phyloP scores from a whole-genome alignment of 2,113 vertebrate genomes.

The Struthio camelus region DNA sequence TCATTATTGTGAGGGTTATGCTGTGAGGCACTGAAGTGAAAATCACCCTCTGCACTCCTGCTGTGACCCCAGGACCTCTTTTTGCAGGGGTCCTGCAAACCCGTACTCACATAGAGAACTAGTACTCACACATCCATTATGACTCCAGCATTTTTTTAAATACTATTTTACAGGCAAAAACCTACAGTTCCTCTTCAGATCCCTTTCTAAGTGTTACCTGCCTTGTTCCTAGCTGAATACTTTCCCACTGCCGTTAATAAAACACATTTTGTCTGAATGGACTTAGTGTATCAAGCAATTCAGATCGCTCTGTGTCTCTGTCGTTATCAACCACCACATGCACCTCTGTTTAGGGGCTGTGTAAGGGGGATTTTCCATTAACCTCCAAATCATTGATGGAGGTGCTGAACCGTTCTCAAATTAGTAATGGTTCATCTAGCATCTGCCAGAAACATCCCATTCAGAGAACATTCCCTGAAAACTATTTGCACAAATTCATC shows the following conservation, averaged over 20 bases:
- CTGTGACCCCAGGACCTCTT: neutral
- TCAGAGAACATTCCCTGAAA: neutral
- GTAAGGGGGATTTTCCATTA: neutral
- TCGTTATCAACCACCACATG: accelerated
- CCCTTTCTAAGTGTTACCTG: neutral
- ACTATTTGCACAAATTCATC: neutral
- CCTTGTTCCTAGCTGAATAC: neutral
- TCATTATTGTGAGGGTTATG: accelerated
- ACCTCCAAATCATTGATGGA: neutral
- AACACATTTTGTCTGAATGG: neutral
- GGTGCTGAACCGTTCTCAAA: neutral
- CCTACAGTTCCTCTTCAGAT: neutral
- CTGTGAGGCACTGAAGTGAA: neutral
- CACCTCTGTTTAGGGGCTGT: neutral
- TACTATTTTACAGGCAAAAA: accelerated
- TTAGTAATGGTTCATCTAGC: accelerated
- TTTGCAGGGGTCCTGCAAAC: neutral
- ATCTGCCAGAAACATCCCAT: neutral
- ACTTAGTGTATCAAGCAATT: neutral
- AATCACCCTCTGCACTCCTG: neutral
- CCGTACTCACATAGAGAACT: neutral
- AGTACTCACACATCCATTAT: neutral
- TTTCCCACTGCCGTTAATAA: neutral
- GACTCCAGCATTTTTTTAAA: neutral
- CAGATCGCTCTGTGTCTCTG: neutral